A percentile compares a stretch with the other conserved stretches of the same genome.
These are phyloP conservation scores for Chromis chromis DNA, from an alignment of 2,797 vertebrate species.

Conservation along the genomic window DNA sequence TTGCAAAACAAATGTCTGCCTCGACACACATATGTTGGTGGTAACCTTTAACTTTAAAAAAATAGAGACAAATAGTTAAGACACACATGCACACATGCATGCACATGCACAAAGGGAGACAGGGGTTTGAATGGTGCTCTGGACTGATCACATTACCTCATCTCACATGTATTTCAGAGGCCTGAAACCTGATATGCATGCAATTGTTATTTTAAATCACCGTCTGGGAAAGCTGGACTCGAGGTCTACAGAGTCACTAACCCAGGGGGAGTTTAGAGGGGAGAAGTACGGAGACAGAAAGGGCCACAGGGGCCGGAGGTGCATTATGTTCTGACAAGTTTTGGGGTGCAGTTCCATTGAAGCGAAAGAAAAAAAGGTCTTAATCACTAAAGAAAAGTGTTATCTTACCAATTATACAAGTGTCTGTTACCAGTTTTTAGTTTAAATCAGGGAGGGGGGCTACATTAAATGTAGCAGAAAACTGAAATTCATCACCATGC, in stretches of 20 bases:
- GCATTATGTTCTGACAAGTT: constrained; percentile 52
- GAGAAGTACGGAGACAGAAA: constrained; percentile 43
- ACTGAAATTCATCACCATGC: background rate
- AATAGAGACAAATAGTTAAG: constrained; percentile 31
- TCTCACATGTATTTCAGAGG: constrained; percentile 84
- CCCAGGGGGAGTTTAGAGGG: constrained; percentile 46
- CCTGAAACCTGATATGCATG: constrained; percentile 84
- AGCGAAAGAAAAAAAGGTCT: constrained; percentile 28
- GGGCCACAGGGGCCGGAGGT: constrained; percentile 67
- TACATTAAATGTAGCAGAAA: background rate
- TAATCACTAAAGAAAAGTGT: constrained; percentile 5
- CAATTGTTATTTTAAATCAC: constrained; percentile 88
- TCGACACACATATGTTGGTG: background rate
- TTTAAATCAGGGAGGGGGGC: background rate
- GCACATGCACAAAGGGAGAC: constrained; percentile 53
- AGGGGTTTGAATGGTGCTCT: constrained; percentile 71
- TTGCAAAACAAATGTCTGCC: constrained; percentile 2
- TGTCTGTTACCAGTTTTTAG: background rate
- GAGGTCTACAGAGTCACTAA: constrained; percentile 77
- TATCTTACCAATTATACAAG: background rate
- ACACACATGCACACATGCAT: constrained; percentile 30
- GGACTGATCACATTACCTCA: constrained; percentile 86
- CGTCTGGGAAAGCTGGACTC: constrained; percentile 81
- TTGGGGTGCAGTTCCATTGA: constrained; percentile 41
- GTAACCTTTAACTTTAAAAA: constrained; percentile 37